phyloP scores from a whole-genome alignment of 2,113 vertebrate species.

The Dipodomys stephensi region DNA sequence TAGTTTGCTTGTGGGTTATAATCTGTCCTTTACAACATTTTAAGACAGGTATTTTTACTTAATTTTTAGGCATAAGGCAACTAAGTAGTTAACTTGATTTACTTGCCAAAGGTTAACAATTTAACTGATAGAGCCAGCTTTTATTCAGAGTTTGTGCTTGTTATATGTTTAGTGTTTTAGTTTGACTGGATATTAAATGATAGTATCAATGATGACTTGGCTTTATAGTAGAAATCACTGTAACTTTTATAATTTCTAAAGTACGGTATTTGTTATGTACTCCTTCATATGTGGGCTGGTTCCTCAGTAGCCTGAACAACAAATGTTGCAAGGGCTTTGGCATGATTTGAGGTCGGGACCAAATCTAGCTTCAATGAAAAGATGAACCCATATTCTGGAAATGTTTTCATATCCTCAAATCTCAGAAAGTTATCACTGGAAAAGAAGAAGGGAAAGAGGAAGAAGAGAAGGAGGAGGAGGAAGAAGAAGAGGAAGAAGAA shows the following conservation, averaged over 20 bases:
- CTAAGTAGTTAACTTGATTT: neutral
- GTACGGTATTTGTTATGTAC: neutral
- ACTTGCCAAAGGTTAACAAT: neutral
- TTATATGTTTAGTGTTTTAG: neutral
- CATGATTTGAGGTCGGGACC: neutral
- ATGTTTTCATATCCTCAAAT: neutral
- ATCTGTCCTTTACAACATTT: neutral
- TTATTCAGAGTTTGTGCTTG: neutral
- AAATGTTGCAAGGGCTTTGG: neutral
- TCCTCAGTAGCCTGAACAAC: neutral
- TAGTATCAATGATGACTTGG: neutral
- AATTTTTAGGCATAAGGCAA: constrained; percentile 11
- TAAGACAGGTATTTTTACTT: neutral
- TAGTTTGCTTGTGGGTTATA: neutral
- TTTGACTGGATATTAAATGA: neutral
- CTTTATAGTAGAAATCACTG: neutral
- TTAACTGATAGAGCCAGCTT: neutral
- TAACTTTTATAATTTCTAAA: neutral
- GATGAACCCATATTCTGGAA: neutral
- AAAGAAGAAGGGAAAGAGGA: neutral
- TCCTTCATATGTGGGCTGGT: neutral
- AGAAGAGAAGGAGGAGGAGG: too few relatives aligned
- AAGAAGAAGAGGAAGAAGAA: neutral
- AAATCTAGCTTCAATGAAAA: neutral
- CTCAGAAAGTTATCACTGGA: neutral